These are phyloP conservation scores for Tetrapedia diversipes DNA, from an alignment of 2,888 invertebrate species.

Conservation along the genomic window DNA sequence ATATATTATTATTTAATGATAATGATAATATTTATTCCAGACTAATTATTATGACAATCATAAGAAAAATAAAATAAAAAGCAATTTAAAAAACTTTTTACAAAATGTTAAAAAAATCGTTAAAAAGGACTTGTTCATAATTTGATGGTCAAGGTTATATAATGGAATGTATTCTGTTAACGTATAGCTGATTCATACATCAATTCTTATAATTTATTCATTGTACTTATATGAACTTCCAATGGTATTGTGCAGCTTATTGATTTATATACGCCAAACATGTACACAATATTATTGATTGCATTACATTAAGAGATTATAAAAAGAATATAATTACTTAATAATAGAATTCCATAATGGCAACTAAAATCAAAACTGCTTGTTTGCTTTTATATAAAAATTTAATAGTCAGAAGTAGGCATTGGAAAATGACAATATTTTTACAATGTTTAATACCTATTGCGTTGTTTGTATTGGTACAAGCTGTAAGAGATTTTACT, in stretches of 20 bases:
- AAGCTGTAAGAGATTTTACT: conserved; percentile 72
- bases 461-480: conserved; percentile 72
- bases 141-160: conserved; percentile 11
- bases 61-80: neutral
- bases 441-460: conserved; percentile 76
- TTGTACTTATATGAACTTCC: conserved; percentile 46
- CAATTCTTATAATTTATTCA: conserved; percentile 59
- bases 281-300: conserved; percentile 7
- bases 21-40: neutral
- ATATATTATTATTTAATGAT: neutral
- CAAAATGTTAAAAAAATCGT: neutral
- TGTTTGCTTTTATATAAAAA: conserved; percentile 77
- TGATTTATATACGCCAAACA: neutral
- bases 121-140: neutral
- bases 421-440: conserved; percentile 76
- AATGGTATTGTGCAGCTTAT: conserved; percentile 38
- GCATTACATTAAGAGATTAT: neutral
- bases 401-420: conserved; percentile 75
- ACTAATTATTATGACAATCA: neutral
- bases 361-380: conserved; percentile 64
- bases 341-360: conserved; percentile 56
- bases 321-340: neutral
- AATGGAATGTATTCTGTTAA: neutral
- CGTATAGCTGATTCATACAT: conserved; percentile 22
- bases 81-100: neutral